These are phyloP conservation scores for Galerucella nymphaeae DNA, from an alignment of 2,888 invertebrate species.

Conservation along the genomic window DNA sequence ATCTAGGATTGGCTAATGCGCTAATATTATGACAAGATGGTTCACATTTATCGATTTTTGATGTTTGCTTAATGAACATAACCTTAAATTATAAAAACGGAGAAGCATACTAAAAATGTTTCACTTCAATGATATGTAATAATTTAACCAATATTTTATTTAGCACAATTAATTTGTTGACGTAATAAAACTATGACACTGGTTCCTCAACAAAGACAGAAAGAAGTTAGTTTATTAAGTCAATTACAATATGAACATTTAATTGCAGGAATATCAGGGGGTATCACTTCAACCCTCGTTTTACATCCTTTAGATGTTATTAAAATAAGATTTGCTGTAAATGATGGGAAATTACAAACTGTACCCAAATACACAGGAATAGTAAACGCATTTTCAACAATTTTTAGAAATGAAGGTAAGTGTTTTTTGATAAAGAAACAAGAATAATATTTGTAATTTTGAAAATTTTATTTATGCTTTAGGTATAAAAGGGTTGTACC, in stretches of 20 bases:
- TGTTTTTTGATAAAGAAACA: neutral
- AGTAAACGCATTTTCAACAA: conserved; percentile 82
- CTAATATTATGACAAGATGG: neutral
- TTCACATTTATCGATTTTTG: neutral
- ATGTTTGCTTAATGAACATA: neutral
- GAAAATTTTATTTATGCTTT: neutral
- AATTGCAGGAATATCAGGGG: conserved; percentile 95
- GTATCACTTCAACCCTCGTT: conserved; percentile 91
- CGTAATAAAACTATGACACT: conserved; percentile 29
- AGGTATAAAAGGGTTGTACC: conserved; percentile 84
- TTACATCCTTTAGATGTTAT: conserved; percentile 97
- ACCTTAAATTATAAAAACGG: conserved; percentile 15
- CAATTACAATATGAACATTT: conserved; percentile 92
- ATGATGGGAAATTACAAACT: conserved; percentile 83
- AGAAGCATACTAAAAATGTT: neutral
- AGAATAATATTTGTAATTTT: neutral
- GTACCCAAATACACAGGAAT: conserved; percentile 90
- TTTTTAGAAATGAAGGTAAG: conserved; percentile 83
- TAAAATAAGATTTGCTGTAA: conserved; percentile 98
- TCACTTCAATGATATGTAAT: neutral
- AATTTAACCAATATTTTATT: neutral
- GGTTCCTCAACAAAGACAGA: conserved; percentile 21
- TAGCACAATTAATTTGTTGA: too few relatives aligned
- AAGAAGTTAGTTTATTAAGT: conserved; percentile 60
- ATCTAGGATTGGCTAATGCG: neutral